A percentile compares a stretch with the other conserved stretches of the same genome.
These are phyloP conservation scores for Chelonus insularis DNA, from an alignment of 1,140 invertebrate species.

Conservation along the genomic window DNA sequence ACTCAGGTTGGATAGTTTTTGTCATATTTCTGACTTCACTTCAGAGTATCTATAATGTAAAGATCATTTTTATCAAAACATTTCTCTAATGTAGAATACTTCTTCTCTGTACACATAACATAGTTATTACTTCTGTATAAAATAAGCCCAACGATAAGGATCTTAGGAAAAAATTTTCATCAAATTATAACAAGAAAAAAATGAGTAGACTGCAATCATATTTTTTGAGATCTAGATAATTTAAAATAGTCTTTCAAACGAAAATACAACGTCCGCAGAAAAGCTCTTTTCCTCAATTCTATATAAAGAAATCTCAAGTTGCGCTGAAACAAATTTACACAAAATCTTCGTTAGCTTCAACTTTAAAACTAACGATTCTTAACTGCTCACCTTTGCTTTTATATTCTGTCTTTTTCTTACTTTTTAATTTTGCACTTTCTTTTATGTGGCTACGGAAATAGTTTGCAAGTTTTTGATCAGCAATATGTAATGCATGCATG, in stretches of 20 bases:
- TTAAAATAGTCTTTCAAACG: constrained; percentile 1
- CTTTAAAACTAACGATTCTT: constrained; percentile 19
- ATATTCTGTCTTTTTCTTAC: neutral
- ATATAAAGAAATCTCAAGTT: constrained; percentile 18
- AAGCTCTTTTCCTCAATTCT: neutral
- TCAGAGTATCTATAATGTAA: no score
- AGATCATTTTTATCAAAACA: no score
- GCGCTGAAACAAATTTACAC: constrained; percentile 24
- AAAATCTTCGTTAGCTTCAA: constrained; percentile 24
- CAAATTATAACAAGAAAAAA: neutral
- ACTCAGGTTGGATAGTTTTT: no score
- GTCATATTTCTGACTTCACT: no score
- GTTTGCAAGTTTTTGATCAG: constrained; percentile 27
- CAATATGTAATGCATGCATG: constrained; percentile 23
- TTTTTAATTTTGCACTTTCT: neutral
- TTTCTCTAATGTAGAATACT: no score
- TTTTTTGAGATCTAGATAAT: neutral
- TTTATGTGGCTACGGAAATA: neutral
- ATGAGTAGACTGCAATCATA: neutral
- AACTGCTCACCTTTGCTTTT: neutral
- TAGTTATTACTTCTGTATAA: no score
- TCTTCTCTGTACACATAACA: no score
- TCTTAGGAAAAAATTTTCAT: no score
- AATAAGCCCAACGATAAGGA: no score
- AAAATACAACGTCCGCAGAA: constrained; percentile 14